Evolutionary conservation across 92 coral and sea anemone genomes (phyloP), one percentile per base, ranked within the genome.

Genomic region (Heliopora coerulea): DNA sequence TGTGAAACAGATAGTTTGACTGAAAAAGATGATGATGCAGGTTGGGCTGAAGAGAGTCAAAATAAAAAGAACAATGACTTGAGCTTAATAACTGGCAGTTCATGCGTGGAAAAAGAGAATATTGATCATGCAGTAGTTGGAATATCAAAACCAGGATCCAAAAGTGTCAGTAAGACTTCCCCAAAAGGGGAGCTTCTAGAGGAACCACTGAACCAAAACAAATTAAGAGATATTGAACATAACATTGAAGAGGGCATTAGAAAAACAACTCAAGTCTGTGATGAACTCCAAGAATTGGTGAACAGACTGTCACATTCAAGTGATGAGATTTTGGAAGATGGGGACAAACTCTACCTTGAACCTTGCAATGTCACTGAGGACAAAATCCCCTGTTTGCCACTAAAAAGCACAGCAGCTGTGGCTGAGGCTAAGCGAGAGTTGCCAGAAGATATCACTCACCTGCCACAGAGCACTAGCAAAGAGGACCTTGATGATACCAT

Each of bases 211-310:
- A 49, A 50, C 32, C 40, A 48, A 60, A 68, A 17, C 32, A 37
- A 31, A 30, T 17, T 48, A 49, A 59, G 32, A 54, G 24, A 2
- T n/a, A 50, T 68, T 25, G 60, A 68, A 28, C 12, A 49, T 0
- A 30, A 49, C 23, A 68, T 68, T 2, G 60, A 68, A 49, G 75
- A 68, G 56, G 60, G 75, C 27, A 68, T 68, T 3, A 34, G 74
- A 46, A 59, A 61, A 39, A 74, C 69, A 24, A 28, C 49, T 28
- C 35, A 75, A 35, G 79, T 59, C 54, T 56, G 79, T 65, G 74
- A 57, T 34, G 83, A 50, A 68, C 17, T 56, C 15, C 21, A 56
- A 18, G 58, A 42, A 29, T 21, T 52, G 8, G 7, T 39, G 18
- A 54, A 54, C 56, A 58, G 68, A 26, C 11, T 49, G 29, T 77